A percentile compares a stretch with the other conserved stretches of the same genome.
Conservation (phyloP, 1,140 invertebrate genomes). For the Gonatopus flavifemur region DNA sequence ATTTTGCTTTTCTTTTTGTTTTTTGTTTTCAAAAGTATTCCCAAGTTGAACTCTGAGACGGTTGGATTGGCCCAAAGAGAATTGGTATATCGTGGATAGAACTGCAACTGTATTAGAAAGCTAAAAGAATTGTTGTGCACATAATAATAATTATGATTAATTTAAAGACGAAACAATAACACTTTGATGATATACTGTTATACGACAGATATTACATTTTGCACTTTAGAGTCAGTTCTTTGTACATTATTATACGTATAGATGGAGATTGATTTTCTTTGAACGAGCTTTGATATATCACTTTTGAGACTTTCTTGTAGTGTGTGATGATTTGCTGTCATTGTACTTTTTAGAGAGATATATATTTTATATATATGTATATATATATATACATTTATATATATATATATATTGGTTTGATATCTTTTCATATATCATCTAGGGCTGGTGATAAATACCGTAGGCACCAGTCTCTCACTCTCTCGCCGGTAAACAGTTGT, state of each 20-base stretch:
- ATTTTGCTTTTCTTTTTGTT: too few relatives aligned
- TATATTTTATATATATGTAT: slow-evolving; percentile 30
- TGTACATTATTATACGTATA: too few relatives aligned
- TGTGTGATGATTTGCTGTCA: too few relatives aligned
- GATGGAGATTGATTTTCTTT: too few relatives aligned
- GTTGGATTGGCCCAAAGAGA: slow-evolving; percentile 53
- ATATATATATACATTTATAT: slow-evolving; percentile 13
- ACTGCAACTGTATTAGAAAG: slow-evolving; percentile 53
- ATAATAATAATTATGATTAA: slow-evolving; percentile 31
- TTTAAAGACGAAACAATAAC: too few relatives aligned
- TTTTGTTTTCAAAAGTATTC: too few relatives aligned
- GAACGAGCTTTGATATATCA: too few relatives aligned
- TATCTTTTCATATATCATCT: slow-evolving; percentile 48
- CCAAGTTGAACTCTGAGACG: slow-evolving; percentile 51
- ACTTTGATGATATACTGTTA: too few relatives aligned
- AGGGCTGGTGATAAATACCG: slow-evolving; percentile 61
- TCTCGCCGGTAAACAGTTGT: slow-evolving; percentile 56
- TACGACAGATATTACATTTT: too few relatives aligned
- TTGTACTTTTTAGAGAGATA: too few relatives aligned
- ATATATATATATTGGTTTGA: slow-evolving; percentile 12
- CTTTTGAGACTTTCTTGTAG: too few relatives aligned
- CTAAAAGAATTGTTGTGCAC: slow-evolving; percentile 38
- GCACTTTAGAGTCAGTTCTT: too few relatives aligned
- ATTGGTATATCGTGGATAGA: slow-evolving; percentile 49
- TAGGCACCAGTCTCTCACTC: slow-evolving; percentile 58